A percentile compares a stretch with the other conserved stretches of the same genome.
Conservation (phyloP, 2,113 vertebrate species). For the Ameiurus melas region DNA sequence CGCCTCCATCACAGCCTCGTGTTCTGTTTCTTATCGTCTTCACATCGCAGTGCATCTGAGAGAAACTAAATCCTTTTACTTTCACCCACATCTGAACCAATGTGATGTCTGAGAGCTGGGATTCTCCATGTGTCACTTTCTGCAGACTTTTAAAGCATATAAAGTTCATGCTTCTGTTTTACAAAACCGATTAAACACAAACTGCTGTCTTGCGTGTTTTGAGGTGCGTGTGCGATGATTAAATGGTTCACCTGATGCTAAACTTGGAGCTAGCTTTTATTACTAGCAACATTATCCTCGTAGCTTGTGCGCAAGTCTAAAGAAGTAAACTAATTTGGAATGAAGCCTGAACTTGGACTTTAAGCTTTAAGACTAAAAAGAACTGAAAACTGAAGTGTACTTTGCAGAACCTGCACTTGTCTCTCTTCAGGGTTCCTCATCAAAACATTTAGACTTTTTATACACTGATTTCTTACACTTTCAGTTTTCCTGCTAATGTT, state of each 20-base stretch:
- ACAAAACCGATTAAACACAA: background rate
- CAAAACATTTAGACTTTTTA: background rate
- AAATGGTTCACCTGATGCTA: background rate
- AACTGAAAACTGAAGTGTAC: background rate
- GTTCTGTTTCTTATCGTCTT: background rate
- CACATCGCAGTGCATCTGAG: background rate
- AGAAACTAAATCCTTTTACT: background rate
- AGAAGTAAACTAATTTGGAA: background rate
- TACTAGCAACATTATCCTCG: background rate
- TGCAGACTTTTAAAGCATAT: background rate
- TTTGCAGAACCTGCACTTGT: background rate
- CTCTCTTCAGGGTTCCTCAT: background rate
- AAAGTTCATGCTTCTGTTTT: background rate
- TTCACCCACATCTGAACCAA: background rate
- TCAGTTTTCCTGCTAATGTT: background rate
- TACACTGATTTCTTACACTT: background rate
- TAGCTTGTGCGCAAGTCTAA: background rate
- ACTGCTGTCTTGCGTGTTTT: background rate
- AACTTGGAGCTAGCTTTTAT: background rate
- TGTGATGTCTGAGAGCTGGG: background rate
- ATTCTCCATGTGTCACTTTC: background rate
- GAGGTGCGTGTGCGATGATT: background rate
- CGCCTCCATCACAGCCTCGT: too few species aligned
- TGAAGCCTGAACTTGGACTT: background rate
- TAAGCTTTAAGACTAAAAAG: background rate